Evolutionary conservation across 2,888 invertebrate genomes (phyloP).

Genomic region (Rhingia campestris): DNA sequence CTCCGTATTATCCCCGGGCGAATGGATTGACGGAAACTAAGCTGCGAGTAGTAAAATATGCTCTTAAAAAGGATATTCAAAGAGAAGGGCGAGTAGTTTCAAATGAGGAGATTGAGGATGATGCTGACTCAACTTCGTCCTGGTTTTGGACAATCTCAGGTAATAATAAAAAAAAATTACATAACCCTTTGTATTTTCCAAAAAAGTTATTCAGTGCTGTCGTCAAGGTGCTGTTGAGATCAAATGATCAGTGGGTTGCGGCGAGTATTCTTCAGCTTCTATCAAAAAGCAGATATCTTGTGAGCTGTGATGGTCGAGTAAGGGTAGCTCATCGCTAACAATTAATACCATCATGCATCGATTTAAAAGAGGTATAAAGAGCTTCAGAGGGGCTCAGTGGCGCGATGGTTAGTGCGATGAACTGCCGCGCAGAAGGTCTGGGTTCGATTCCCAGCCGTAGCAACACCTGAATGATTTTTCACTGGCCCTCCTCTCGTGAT

Average conservation of each 20-base stretch:
- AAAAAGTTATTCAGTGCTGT: not conserved
- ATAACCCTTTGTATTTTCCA: constrained; percentile 10
- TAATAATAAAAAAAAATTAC: not conserved
- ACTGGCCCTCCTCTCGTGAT: too few species aligned
- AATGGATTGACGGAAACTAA: constrained; percentile 10
- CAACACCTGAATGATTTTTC: too few species aligned
- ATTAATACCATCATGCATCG: too few species aligned
- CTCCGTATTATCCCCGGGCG: constrained; percentile 6
- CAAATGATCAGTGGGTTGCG: constrained; percentile 3
- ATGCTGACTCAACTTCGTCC: not conserved
- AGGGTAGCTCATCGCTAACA: too few species aligned
- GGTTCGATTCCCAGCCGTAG: too few species aligned
- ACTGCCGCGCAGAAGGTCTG: too few species aligned
- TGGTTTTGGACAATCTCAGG: not conserved
- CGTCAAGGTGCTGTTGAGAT: constrained; percentile 10
- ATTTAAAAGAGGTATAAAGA: too few species aligned
- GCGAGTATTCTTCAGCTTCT: too few species aligned
- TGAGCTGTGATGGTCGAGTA: too few species aligned
- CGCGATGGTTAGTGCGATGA: too few species aligned
- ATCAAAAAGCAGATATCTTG: too few species aligned
- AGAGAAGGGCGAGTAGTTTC: not conserved
- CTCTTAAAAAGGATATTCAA: constrained; percentile 6
- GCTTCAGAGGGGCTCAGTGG: too few species aligned
- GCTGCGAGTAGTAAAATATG: not conserved
- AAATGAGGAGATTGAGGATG: constrained; percentile 10